A percentile compares a stretch with the other conserved stretches of the same genome.
Evolutionary conservation across 1,140 invertebrate species (phyloP).

Genomic region (Scaptomyza hsui): DNA sequence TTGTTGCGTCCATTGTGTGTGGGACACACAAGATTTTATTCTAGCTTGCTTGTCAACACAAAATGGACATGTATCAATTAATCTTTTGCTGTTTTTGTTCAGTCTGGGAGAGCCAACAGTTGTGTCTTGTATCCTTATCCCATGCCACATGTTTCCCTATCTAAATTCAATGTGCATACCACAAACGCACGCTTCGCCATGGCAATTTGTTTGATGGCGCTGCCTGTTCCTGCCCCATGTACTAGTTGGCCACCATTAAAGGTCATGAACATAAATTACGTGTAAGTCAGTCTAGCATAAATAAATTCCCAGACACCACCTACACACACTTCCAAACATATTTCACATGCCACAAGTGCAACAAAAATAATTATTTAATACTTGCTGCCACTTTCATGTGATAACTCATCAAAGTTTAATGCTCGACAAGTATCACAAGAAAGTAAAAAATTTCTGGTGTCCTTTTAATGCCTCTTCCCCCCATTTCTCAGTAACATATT

Average conservation of each 20-base stretch:
- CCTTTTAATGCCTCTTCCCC: conserved; percentile 23
- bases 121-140: conserved; percentile 22
- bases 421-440: conserved; percentile 61
- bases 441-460: conserved; percentile 10
- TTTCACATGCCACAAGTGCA: conserved; percentile 52
- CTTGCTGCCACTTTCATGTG: conserved; percentile 34
- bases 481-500: conserved; percentile 8
- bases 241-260: conserved; percentile 60
- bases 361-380: conserved; percentile 71
- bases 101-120: conserved; percentile 40
- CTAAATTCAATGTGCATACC: conserved; percentile 79
- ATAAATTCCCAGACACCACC: conserved; percentile 48
- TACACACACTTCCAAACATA: conserved; percentile 8
- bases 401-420: conserved; percentile 78
- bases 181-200: conserved; percentile 43
- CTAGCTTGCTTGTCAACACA: conserved; percentile 75
- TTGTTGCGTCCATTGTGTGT: conserved; percentile 38
- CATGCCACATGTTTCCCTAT: conserved; percentile 50
- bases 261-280: conserved; percentile 79
- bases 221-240: conserved; percentile 28
- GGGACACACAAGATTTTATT: conserved; percentile 62
- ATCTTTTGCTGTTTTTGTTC: conserved; percentile 53
- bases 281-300: conserved; percentile 27
- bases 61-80: conserved; percentile 82
- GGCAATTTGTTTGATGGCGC: conserved; percentile 79